Percentiles rank a stretch among this genome's conserved stretches.
Evolutionary conservation across 2,113 vertebrate species (phyloP).

Genomic region (Oncorhynchus keta): DNA sequence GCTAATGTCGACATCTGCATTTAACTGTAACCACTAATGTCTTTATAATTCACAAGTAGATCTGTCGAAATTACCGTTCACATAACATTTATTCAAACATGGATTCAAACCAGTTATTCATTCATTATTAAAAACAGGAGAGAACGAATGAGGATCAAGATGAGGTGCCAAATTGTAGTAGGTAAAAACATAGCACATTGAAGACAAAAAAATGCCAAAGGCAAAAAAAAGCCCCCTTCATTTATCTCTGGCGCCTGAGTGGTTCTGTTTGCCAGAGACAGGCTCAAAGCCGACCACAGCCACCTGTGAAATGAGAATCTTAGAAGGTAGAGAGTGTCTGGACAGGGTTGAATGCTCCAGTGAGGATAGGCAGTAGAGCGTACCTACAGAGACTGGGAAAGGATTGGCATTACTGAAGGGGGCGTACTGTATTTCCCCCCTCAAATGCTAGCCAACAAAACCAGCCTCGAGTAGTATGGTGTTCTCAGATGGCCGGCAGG

Average conservation of each 20-base stretch:
- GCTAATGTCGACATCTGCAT: too few species aligned
- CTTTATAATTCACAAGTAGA: too few species aligned
- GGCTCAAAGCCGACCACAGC: slow-evolving; percentile 69
- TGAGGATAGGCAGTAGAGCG: slow-evolving; percentile 62
- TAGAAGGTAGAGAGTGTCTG: slow-evolving; percentile 48
- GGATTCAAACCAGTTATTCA: neutral
- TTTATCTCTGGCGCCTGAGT: slow-evolving; percentile 65
- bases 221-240: slow-evolving; percentile 44
- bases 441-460: slow-evolving; percentile 41
- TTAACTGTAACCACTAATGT: too few species aligned
- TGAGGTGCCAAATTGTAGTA: slow-evolving; percentile 22
- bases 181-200: slow-evolving; percentile 34
- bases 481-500: slow-evolving; percentile 53
- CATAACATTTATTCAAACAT: slow-evolving; percentile 7
- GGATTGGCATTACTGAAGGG: slow-evolving; percentile 58
- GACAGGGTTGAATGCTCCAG: slow-evolving; percentile 67
- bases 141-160: slow-evolving; percentile 18
- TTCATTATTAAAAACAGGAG: neutral
- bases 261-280: slow-evolving; percentile 61
- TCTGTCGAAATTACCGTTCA: neutral
- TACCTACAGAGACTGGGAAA: slow-evolving; percentile 61
- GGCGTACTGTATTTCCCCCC: slow-evolving; percentile 19
- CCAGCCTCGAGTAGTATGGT: slow-evolving; percentile 51
- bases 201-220: slow-evolving; percentile 64
- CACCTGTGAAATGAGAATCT: slow-evolving; percentile 78